These are phyloP conservation scores for Melanotaenia parkinsoni DNA, from an alignment of 2,797 vertebrate genomes.

Conservation along the genomic window DNA sequence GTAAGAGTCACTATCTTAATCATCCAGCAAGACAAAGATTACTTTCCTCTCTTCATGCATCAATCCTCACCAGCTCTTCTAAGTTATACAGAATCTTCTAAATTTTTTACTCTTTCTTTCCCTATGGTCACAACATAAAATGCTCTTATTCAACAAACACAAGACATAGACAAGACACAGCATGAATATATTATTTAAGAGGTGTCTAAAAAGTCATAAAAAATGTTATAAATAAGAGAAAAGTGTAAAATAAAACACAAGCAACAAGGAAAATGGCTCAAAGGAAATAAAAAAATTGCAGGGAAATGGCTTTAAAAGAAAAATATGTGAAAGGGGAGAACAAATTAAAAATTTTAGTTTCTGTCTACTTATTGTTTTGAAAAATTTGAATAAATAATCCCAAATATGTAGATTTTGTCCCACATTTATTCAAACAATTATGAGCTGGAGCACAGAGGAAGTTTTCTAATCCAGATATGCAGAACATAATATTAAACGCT, in stretches of 20 bases:
- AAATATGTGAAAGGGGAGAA: background rate
- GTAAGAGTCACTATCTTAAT: slow-evolving; percentile 47
- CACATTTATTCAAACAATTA: background rate
- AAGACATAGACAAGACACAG: background rate
- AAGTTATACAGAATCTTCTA: background rate
- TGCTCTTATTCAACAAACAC: background rate
- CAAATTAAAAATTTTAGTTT: background rate
- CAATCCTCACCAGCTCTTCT: no score
- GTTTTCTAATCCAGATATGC: background rate
- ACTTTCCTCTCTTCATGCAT: slow-evolving; percentile 12
- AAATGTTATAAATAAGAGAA: background rate
- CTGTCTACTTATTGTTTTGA: background rate
- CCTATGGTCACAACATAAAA: background rate
- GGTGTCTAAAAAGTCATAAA: background rate
- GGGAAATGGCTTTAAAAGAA: background rate
- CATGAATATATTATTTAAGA: background rate
- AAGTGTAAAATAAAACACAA: background rate
- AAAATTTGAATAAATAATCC: background rate
- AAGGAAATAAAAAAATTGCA: background rate
- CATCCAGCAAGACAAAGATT: slow-evolving; percentile 23
- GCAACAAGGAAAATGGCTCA: background rate
- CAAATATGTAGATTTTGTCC: background rate
- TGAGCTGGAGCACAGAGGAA: background rate
- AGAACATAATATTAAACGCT: background rate
- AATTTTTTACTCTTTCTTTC: background rate